These are phyloP conservation scores for Agrotis puta DNA, from an alignment of 2,888 invertebrate species.

Conservation along the genomic window DNA sequence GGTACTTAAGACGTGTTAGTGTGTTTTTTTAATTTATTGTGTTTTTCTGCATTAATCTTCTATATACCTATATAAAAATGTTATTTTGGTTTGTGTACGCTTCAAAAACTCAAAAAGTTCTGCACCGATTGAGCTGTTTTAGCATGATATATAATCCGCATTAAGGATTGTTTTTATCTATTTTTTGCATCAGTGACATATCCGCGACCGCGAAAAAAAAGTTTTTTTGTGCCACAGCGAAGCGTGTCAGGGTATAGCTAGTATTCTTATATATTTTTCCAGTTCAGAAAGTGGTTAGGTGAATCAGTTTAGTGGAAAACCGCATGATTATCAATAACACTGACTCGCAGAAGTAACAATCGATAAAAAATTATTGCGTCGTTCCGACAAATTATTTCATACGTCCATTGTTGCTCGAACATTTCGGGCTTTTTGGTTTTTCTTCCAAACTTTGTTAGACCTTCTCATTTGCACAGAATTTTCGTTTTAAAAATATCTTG, in stretches of 20 bases:
- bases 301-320: slow-evolving; percentile 7
- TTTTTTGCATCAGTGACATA: too few relatives aligned
- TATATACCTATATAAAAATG: too few relatives aligned
- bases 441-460: not conserved
- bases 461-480: not conserved
- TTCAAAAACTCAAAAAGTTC: too few relatives aligned
- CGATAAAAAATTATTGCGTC: not conserved
- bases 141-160: too few relatives aligned
- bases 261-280: slow-evolving; percentile 4
- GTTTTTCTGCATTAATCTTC: not conserved
- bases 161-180: too few relatives aligned
- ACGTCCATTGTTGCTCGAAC: not conserved
- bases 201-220: too few relatives aligned
- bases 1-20: not conserved
- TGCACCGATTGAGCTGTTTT: too few relatives aligned
- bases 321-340: not conserved
- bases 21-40: too few relatives aligned
- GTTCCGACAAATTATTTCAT: not conserved
- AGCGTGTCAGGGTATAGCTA: too few relatives aligned
- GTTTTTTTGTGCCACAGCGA: too few relatives aligned
- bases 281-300: slow-evolving; percentile 1
- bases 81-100: too few relatives aligned
- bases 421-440: not conserved
- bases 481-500: not conserved
- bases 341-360: not conserved